Evolutionary conservation across 2,888 invertebrate genomes (phyloP).

Genomic region (Tromatobia lineatoria): DNA sequence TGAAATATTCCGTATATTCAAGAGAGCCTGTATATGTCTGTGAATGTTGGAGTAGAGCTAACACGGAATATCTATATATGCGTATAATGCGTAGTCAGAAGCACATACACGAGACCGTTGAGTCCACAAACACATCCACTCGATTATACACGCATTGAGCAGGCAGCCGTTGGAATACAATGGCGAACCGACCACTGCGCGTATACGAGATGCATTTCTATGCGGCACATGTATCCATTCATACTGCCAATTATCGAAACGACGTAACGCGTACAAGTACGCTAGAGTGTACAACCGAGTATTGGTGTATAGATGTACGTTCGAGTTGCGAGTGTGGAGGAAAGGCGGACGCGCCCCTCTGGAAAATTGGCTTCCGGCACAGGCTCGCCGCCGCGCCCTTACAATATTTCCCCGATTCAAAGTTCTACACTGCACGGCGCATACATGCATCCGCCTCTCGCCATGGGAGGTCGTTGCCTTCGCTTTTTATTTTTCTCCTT

Average conservation of each 20-base stretch:
- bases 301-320: slow-evolving; percentile 37
- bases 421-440: slow-evolving; percentile 56
- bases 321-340: slow-evolving; percentile 7
- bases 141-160: slow-evolving; percentile 49
- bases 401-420: slow-evolving; percentile 62
- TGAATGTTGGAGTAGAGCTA: slow-evolving; percentile 22
- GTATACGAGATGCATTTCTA: slow-evolving; percentile 70
- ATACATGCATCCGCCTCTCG: slow-evolving; percentile 17
- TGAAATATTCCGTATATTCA: slow-evolving; percentile 1
- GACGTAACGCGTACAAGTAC: slow-evolving; percentile 69
- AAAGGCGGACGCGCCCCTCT: slow-evolving; percentile 66
- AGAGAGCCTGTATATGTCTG: not conserved
- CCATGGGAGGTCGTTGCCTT: slow-evolving; percentile 31
- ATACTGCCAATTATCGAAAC: slow-evolving; percentile 80
- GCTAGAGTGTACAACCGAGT: slow-evolving; percentile 13
- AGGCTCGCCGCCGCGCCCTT: slow-evolving; percentile 61
- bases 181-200: slow-evolving; percentile 40
- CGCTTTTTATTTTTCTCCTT: not conserved
- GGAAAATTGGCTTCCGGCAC: slow-evolving; percentile 76
- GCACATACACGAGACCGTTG: slow-evolving; percentile 18
- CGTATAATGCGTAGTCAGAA: slow-evolving; percentile 32
- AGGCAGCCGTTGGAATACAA: slow-evolving; percentile 50
- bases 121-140: slow-evolving; percentile 50
- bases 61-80: slow-evolving; percentile 1
- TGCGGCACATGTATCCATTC: slow-evolving; percentile 76